Evolutionary conservation across 2,113 vertebrate species (phyloP), one percentile per base, ranked within the genome.

Genomic region (Rhabdomys dilectus): DNA sequence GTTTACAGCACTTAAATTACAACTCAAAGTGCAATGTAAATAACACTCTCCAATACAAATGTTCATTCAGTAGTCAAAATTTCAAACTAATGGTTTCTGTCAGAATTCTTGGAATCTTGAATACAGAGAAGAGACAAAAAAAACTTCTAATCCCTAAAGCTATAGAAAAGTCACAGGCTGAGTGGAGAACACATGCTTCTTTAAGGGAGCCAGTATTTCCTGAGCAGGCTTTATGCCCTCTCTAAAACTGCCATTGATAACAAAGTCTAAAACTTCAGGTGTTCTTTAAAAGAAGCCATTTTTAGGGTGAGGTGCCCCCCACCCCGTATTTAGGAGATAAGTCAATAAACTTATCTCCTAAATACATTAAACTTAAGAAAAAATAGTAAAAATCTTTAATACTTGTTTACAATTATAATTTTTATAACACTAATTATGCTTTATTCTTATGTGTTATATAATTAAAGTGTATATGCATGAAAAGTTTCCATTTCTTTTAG

Each of bases 331-430:
- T 77, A 45, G 53, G 48, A 96, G 91, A 87, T 66, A 84, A 88
- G 93, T 95, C 39, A 88, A 87, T 88, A 92, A 94, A 66, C 17
- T 64, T 53, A 60, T 64, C 62, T 64, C 62, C 24, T 64, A 64
- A 64, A 64, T 26, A 26, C 24, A 64, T 95, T 21, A 88, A 91
- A 93, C 19, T 73, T 73, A 73, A 39, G 16, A 19, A 68, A 15
- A 66, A 95, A 24, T 84, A 24, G 29, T 91, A 34, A 16, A 70
- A 73, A 39, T 68, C 9, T 91, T 87, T 95, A 36, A 86, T 89
- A 62, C 76, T 56, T 95, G 4, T 16, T 80, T 96, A 88, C 22
- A 95, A 19, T 64, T 91, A n/a, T 21, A 93, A 92, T 96, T 94
- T 97, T 96, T 3, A 7, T 85, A 88, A 76, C 15, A 85, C 24